Base-by-base conservation (phyloP, 2,113 vertebrate species). In the Lepus americanus region DNA sequence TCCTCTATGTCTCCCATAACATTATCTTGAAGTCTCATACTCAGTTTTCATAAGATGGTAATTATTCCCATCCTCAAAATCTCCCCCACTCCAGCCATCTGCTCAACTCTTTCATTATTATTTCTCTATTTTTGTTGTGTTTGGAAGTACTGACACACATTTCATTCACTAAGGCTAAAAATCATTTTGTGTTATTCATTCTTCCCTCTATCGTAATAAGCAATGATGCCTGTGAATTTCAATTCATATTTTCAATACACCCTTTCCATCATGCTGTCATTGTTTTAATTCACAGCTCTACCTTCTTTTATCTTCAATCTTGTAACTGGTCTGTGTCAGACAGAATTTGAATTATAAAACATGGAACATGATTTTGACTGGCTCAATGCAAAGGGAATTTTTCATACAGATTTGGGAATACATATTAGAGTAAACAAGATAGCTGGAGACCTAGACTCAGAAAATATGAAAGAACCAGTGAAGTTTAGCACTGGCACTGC, bases 1-100 rank as follows among this genome's bases (percentile, higher is more conserved):
- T 96, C 20, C 84, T 96, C 79, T 63, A 17, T 69, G 39, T 72
- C 82, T 96, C 59, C 87, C 78, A 76, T 64, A 86, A 95, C 31
- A 64, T 66, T 73, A 23, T 90, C 94, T 94, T 88, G 70, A n/a
- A 87, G 11, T 72, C 78, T 92, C 82, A 86, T 36, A 69, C 49
- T 90, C 73, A 76, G 59, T 63, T 95, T 95, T 80, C 86, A 66
- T 27, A 70, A 90, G 94, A 88, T 33, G 79, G 67, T 74, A 73
- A 86, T 94, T 92, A 78, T 63, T 80, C 33, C 11, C 33, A 79
- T 13, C 4, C 91, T 25, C 84, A 90, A 64, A 85, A 92, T 39
- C 76, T 70, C n/a, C 9, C 20, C 25, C 39, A 64, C 22, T 31
- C 49, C 22, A 67, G 25, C 39, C 12, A 69, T 90, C 86, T 80